phyloP scores from a whole-genome alignment of 2,113 vertebrate genomes.

The Pandion haliaetus region DNA sequence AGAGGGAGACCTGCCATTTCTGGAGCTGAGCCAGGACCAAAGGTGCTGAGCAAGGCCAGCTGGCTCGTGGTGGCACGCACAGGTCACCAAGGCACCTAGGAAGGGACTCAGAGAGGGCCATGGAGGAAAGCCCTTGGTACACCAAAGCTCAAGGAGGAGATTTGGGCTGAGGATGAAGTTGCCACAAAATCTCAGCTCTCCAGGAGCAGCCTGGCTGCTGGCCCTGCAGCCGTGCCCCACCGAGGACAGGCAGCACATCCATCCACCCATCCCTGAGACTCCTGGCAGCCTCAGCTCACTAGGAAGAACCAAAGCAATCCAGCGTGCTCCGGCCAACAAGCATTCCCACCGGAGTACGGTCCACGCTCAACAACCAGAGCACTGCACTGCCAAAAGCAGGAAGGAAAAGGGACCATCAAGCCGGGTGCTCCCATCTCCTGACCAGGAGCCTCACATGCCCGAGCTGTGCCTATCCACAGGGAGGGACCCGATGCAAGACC shows the following conservation, averaged over 20 bases:
- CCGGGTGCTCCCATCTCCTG: fast-evolving
- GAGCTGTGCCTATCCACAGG: fast-evolving
- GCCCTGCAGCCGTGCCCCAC: neutral
- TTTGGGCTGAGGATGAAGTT: neutral
- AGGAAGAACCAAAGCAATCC: neutral
- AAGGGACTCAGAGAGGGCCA: neutral
- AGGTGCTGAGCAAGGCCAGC: neutral
- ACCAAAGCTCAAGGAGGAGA: neutral
- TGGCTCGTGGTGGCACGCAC: neutral
- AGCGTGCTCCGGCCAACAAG: fast-evolving
- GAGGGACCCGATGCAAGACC: neutral
- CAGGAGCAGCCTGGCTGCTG: neutral
- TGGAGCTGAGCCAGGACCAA: neutral
- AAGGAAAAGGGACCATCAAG: neutral
- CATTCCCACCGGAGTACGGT: neutral
- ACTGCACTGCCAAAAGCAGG: neutral
- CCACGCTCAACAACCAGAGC: neutral
- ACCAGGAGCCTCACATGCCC: neutral
- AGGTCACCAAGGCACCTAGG: neutral
- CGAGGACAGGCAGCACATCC: neutral
- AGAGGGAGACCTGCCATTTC: neutral
- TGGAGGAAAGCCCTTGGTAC: neutral
- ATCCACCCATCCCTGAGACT: no score
- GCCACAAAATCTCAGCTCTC: neutral
- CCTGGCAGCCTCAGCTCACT: neutral